These are phyloP conservation scores for Coluber constrictor DNA, from an alignment of 2,797 vertebrate genomes.

Conservation along the genomic window DNA sequence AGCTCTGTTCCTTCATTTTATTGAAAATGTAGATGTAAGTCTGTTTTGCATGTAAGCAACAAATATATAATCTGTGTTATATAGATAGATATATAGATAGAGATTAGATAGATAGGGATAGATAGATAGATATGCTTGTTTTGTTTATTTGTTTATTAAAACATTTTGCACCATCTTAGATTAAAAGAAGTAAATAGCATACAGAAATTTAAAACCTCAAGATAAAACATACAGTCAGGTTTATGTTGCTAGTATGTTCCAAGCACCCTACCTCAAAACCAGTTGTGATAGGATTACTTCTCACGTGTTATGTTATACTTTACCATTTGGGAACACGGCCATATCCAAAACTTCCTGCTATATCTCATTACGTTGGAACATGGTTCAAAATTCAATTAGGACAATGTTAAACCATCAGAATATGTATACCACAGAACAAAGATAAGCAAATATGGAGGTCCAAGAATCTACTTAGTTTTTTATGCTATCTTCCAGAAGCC, in stretches of 20 bases:
- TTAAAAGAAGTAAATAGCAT: neutral
- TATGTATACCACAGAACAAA: neutral
- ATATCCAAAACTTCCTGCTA: neutral
- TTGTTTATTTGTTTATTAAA: neutral
- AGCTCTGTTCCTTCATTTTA: neutral
- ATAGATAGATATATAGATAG: no score
- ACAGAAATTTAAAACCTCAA: neutral
- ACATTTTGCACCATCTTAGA: neutral
- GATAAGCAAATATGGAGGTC: neutral
- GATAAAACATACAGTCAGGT: neutral
- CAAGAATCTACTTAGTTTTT: neutral
- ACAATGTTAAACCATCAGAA: neutral
- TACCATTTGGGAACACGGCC: neutral
- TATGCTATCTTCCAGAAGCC: neutral
- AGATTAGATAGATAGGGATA: no score
- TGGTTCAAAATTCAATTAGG: neutral
- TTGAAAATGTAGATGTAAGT: neutral
- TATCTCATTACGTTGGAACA: neutral
- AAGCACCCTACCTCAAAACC: neutral
- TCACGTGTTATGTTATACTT: neutral
- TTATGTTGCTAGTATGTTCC: neutral
- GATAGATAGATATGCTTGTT: neutral
- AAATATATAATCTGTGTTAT: no score
- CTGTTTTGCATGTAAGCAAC: neutral
- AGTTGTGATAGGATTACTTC: neutral